These are phyloP conservation scores for Criorhina ranunculi DNA, from an alignment of 2,888 invertebrate genomes.

Conservation along the genomic window DNA sequence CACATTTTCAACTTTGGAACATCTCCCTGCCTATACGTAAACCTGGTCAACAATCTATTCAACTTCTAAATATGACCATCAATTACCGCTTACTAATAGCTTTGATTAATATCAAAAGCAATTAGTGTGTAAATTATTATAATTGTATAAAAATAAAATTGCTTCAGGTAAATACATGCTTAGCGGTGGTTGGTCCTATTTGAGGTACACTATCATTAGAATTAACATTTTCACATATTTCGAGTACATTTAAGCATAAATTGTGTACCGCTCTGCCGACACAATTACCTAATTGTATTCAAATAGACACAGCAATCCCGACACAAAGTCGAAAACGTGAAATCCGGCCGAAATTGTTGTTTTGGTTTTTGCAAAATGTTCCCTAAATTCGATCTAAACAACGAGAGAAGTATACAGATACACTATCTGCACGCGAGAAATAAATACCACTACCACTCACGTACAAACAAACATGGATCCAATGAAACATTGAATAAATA, in stretches of 20 bases:
- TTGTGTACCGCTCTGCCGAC: not conserved
- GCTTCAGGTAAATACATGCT: slow-evolving; percentile 6
- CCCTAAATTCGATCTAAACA: slow-evolving; percentile 6
- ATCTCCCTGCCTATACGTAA: no score
- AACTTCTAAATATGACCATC: no score
- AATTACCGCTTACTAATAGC: not conserved
- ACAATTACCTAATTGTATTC: slow-evolving; percentile 14
- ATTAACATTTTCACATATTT: not conserved
- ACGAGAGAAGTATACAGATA: not conserved
- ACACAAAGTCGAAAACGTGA: not conserved
- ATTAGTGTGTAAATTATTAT: slow-evolving; percentile 1
- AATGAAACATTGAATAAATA: slow-evolving; percentile 23
- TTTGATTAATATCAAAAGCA: slow-evolving; percentile 5
- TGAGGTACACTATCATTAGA: not conserved
- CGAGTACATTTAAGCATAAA: slow-evolving; percentile 2
- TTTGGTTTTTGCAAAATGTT: slow-evolving; percentile 1
- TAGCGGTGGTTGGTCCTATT: no score
- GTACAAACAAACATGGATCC: not conserved
- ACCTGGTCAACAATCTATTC: no score
- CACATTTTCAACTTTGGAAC: no score
- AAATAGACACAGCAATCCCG: slow-evolving; percentile 12
- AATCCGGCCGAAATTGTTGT: slow-evolving; percentile 1
- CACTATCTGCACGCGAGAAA: slow-evolving; percentile 11
- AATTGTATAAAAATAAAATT: not conserved
- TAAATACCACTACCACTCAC: not conserved